A percentile compares a stretch with the other conserved stretches of the same genome.
phyloP scores from a whole-genome alignment of 2,113 vertebrate species.

The Cygnus buccinator region DNA sequence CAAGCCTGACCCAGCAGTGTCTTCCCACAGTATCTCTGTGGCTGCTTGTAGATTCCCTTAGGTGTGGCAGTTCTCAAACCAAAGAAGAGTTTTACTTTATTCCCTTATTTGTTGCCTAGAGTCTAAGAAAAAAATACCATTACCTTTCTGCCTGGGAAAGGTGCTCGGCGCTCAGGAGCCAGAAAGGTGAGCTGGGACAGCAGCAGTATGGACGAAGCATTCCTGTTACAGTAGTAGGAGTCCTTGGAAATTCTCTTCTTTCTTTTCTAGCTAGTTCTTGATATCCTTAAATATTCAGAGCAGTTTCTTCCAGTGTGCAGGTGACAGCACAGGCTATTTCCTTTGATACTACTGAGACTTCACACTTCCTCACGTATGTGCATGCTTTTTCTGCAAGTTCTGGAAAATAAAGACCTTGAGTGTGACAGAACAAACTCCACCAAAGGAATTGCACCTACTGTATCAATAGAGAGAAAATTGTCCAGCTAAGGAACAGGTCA shows the following conservation, averaged over 20 bases:
- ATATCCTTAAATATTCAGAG: background rate
- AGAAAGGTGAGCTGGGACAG: fast-evolving
- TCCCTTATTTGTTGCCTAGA: background rate
- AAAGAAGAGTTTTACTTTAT: background rate
- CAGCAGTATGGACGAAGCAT: background rate
- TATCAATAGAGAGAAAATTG: background rate
- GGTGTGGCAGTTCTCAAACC: background rate
- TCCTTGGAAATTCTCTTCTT: background rate
- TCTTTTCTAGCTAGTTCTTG: background rate
- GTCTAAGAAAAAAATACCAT: background rate
- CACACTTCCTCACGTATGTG: background rate
- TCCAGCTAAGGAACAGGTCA: background rate
- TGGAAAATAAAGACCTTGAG: background rate
- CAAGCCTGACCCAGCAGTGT: background rate
- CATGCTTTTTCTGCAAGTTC: background rate
- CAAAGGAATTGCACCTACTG: background rate
- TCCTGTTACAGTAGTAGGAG: background rate
- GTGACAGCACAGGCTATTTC: background rate
- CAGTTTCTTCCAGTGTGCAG: background rate
- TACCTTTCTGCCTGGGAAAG: background rate
- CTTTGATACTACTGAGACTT: background rate
- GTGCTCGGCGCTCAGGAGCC: background rate
- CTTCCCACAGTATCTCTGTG: background rate
- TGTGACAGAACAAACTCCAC: background rate
- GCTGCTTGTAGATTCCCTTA: background rate